phyloP scores from a whole-genome alignment of 2,113 vertebrate species.

The Tetrax tetrax region DNA sequence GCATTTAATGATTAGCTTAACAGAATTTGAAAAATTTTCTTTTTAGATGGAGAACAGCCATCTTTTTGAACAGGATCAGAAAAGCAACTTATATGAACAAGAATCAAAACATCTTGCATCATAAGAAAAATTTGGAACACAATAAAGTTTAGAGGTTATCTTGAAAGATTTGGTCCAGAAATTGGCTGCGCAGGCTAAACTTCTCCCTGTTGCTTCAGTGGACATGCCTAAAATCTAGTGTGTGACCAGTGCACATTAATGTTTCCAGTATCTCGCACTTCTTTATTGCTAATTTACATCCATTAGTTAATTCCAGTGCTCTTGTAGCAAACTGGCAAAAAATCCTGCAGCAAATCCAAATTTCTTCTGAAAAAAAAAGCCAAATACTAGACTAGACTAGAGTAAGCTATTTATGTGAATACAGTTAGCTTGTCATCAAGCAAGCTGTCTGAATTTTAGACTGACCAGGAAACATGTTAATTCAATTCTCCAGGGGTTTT shows the following conservation, averaged over 20 bases:
- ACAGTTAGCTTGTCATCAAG: not conserved
- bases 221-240: not conserved
- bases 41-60: not conserved
- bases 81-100: not conserved
- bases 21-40: not conserved
- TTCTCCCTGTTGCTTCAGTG: not conserved
- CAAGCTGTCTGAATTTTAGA: not conserved
- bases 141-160: not conserved
- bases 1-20: not conserved
- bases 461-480: not conserved
- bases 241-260: not conserved
- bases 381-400: not conserved
- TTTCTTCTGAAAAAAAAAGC: not conserved
- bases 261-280: not conserved
- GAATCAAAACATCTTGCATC: not conserved
- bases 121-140: not conserved
- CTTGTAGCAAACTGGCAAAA: not conserved
- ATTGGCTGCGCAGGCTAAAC: not conserved
- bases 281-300: not conserved
- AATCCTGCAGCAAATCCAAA: not conserved
- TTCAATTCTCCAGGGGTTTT: accelerated
- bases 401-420: not conserved
- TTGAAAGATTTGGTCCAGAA: not conserved
- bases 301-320: not conserved
- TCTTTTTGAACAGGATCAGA: not conserved